Evolutionary conservation across 2,113 vertebrate species (phyloP).

Genomic region (Callopanchax toddi): DNA sequence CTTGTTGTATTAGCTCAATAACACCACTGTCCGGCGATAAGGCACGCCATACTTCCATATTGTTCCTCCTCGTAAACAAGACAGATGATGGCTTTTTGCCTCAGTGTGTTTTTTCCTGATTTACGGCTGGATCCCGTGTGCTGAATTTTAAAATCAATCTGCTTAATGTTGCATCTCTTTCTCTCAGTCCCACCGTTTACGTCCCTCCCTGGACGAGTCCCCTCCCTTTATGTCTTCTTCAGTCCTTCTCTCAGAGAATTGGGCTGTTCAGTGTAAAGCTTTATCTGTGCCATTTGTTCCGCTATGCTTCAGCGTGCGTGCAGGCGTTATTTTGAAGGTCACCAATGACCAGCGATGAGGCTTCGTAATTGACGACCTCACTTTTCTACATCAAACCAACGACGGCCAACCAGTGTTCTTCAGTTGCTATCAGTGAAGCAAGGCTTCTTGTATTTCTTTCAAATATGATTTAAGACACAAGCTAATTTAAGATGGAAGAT

Average conservation of each 20-base stretch:
- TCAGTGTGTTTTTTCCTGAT: conserved; percentile 64
- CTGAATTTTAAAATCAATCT: conserved; percentile 77
- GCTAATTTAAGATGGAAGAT: conserved; percentile 65
- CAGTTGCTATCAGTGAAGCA: not conserved
- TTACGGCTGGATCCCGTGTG: conserved; percentile 55
- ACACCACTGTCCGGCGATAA: conserved; percentile 51
- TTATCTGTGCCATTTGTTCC: conserved; percentile 72
- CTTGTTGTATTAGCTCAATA: conserved; percentile 45
- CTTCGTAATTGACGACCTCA: conserved; percentile 29
- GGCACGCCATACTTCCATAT: conserved; percentile 58
- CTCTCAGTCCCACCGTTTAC: conserved; percentile 49
- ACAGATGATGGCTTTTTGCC: conserved; percentile 64
- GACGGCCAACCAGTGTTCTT: not conserved
- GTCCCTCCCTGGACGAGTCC: conserved; percentile 25
- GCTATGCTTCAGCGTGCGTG: conserved; percentile 53
- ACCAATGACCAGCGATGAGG: conserved; percentile 47
- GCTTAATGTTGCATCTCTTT: conserved; percentile 76
- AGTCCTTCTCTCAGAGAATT: conserved; percentile 22
- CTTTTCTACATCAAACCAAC: conserved; percentile 15
- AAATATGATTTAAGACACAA: conserved; percentile 28
- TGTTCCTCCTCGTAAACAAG: conserved; percentile 73
- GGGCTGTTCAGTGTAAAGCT: conserved; percentile 60
- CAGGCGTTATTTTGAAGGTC: conserved; percentile 67
- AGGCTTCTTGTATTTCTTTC: conserved; percentile 38
- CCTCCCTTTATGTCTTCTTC: conserved; percentile 6